Conservation (phyloP, 2,888 invertebrate genomes). For the Calliphora vomitoria region DNA sequence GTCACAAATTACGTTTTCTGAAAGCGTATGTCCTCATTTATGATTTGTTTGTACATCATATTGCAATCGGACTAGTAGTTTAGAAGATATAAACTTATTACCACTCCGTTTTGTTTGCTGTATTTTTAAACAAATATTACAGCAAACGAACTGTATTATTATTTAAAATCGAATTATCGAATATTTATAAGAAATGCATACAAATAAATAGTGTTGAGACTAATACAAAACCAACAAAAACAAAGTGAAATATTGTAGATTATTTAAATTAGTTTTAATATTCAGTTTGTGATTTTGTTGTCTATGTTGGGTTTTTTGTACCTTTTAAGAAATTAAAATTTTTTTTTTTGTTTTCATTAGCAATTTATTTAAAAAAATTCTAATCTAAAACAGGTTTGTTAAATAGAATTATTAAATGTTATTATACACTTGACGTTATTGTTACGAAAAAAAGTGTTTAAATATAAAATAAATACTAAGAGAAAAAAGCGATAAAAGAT, state of each 20-base stretch:
- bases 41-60: too few relatives aligned
- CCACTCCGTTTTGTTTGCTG: too few relatives aligned
- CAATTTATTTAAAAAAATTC: slow-evolving; percentile 34
- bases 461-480: slow-evolving; percentile 38
- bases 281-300: slow-evolving; percentile 55
- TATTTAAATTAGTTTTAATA: slow-evolving; percentile 75
- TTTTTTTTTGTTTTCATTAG: slow-evolving; percentile 31
- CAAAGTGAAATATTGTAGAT: slow-evolving; percentile 70
- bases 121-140: too few relatives aligned
- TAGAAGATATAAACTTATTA: too few relatives aligned
- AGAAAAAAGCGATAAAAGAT: slow-evolving; percentile 9
- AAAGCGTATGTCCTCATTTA: too few relatives aligned
- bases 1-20: too few relatives aligned
- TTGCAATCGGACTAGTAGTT: too few relatives aligned
- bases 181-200: too few relatives aligned
- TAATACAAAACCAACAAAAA: slow-evolving; percentile 6
- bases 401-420: slow-evolving; percentile 65
- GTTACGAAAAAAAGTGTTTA: slow-evolving; percentile 35
- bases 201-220: too few relatives aligned
- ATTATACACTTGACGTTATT: slow-evolving; percentile 30
- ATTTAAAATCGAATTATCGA: too few relatives aligned
- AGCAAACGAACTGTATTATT: too few relatives aligned
- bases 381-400: slow-evolving; percentile 64
- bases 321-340: slow-evolving; percentile 50
- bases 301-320: slow-evolving; percentile 18